phyloP scores from a whole-genome alignment of 2,113 vertebrate species.

The Odontesthes bonariensis region DNA sequence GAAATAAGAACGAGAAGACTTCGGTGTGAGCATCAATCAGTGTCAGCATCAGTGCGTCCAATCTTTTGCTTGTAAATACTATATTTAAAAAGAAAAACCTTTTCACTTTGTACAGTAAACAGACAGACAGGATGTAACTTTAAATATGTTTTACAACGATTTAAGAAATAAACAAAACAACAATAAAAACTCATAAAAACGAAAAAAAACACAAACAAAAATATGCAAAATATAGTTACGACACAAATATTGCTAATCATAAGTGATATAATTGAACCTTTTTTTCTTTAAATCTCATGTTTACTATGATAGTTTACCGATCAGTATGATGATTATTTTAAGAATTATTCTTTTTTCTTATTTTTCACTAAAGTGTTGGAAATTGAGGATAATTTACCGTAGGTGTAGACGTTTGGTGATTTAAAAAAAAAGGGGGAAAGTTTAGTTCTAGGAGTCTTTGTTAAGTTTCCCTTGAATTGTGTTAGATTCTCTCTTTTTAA shows the following conservation, averaged over 20 bases:
- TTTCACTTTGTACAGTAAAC: conserved; percentile 85
- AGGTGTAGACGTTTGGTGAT: conserved; percentile 81
- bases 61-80: conserved; percentile 82
- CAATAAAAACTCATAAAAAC: conserved; percentile 73
- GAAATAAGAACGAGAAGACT: conserved; percentile 49
- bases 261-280: conserved; percentile 79
- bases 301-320: conserved; percentile 80
- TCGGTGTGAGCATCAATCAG: conserved; percentile 62
- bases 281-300: conserved; percentile 79
- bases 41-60: conserved; percentile 70
- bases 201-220: conserved; percentile 70
- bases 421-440: conserved; percentile 59
- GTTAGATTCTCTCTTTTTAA: conserved; percentile 80
- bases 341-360: conserved; percentile 71
- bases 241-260: conserved; percentile 78
- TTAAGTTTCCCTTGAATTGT: conserved; percentile 81
- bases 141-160: conserved; percentile 83
- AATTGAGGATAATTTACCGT: conserved; percentile 71
- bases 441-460: conserved; percentile 77
- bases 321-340: conserved; percentile 79
- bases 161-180: conserved; percentile 80
- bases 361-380: conserved; percentile 72
- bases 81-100: conserved; percentile 70
- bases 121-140: conserved; percentile 86
- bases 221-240: conserved; percentile 83